Evolutionary conservation across 2,797 vertebrate genomes (phyloP).

Genomic region (Pyrocephalus nanus): DNA sequence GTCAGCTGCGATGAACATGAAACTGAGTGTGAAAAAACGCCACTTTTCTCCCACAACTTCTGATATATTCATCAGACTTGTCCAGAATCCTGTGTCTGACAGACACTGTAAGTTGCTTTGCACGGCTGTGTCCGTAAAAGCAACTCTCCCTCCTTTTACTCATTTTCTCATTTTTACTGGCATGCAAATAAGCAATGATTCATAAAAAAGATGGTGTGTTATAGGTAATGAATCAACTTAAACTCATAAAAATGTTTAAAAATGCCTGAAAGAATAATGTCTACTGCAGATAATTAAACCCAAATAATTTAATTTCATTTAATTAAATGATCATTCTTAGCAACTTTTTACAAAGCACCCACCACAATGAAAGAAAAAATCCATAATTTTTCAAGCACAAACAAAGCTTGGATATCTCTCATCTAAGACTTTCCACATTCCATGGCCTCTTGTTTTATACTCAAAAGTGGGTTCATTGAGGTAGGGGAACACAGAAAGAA

Average conservation of each 20-base stretch:
- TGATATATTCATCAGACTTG: background rate
- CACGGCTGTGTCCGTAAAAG: background rate
- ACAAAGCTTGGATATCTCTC: background rate
- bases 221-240: background rate
- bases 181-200: background rate
- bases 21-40: background rate
- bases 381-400: background rate
- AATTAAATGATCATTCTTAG: background rate
- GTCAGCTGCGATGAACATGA: background rate
- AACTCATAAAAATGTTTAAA: background rate
- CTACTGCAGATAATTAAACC: background rate
- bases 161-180: background rate
- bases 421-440: background rate
- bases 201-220: background rate
- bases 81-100: background rate
- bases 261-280: background rate
- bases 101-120: background rate
- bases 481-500: background rate
- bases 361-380: background rate
- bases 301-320: background rate
- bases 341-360: background rate
- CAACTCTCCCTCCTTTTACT: background rate
- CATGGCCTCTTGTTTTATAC: accelerated
- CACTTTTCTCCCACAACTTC: background rate
- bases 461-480: background rate